Percentiles rank a stretch among this genome's conserved stretches.
phyloP scores from a whole-genome alignment of 2,888 invertebrate genomes.

The Leptinotarsa peninsularis region DNA sequence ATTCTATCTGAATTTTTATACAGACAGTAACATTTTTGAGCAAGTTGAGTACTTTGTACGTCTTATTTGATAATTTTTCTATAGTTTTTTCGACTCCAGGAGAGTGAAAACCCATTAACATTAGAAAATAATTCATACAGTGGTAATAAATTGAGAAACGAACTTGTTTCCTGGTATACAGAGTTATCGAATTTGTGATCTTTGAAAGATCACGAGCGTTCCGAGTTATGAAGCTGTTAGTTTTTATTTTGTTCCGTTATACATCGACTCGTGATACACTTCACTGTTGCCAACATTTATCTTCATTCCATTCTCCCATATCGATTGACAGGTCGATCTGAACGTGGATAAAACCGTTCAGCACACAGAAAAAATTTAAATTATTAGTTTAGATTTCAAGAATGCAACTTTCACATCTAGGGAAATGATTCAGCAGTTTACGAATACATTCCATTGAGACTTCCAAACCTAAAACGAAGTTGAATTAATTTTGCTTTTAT shows the following conservation, averaged over 20 bases:
- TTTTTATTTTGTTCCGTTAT: conserved; percentile 19
- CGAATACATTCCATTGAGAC: too few species aligned
- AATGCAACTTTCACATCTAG: background rate
- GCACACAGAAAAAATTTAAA: background rate
- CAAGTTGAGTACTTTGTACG: too few species aligned
- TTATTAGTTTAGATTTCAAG: background rate
- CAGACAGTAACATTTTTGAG: too few species aligned
- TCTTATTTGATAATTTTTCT: too few species aligned
- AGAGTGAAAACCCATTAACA: too few species aligned
- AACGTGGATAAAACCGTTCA: background rate
- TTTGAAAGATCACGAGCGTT: conserved; percentile 9
- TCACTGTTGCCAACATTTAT: conserved; percentile 13
- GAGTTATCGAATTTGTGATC: conserved; percentile 1
- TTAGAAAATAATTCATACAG: background rate
- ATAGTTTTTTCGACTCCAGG: too few species aligned
- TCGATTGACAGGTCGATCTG: conserved; percentile 7
- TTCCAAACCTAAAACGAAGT: too few species aligned
- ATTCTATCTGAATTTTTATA: too few species aligned
- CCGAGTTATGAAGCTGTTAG: conserved; percentile 17
- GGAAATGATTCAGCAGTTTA: background rate
- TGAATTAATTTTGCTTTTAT: too few species aligned
- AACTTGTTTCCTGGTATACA: conserved; percentile 5
- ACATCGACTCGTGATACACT: conserved; percentile 13
- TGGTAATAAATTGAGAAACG: background rate
- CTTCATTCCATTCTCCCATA: conserved; percentile 18